A percentile compares a stretch with the other conserved stretches of the same genome.
Evolutionary conservation across 2,888 invertebrate genomes (phyloP).

Genomic region (Agrochola litura): DNA sequence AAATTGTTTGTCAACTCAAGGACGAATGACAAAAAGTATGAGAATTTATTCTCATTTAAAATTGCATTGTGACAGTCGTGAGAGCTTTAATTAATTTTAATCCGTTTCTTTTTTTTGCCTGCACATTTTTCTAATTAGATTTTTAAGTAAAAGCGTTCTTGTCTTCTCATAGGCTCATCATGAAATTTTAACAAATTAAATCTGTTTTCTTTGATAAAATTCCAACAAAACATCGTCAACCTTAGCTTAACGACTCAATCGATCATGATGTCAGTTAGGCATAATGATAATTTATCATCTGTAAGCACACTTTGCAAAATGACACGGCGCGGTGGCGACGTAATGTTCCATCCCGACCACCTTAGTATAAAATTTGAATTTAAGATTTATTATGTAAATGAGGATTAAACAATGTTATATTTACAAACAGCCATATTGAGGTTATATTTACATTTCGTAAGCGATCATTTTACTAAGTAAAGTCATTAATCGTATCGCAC

Average conservation of each 20-base stretch:
- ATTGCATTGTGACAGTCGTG: constrained; percentile 62
- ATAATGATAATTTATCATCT: constrained; percentile 81
- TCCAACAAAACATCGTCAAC: constrained; percentile 64
- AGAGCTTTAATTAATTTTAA: constrained; percentile 70
- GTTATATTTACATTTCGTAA: constrained; percentile 41
- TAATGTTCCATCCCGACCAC: constrained; percentile 67
- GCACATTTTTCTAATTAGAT: constrained; percentile 12
- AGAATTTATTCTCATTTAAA: constrained; percentile 56
- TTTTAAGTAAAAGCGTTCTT: background rate
- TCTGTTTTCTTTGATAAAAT: constrained; percentile 47
- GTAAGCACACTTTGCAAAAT: constrained; percentile 75
- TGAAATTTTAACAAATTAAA: constrained; percentile 33
- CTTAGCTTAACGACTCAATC: constrained; percentile 75
- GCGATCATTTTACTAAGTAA: constrained; percentile 40
- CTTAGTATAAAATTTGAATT: constrained; percentile 70
- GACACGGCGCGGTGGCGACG: constrained; percentile 60
- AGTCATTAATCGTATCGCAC: constrained; percentile 34
- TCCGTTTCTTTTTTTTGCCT: constrained; percentile 60
- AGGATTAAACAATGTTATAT: constrained; percentile 53
- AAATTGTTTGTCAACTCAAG: constrained; percentile 56
- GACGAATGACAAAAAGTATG: constrained; percentile 56
- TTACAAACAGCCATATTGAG: constrained; percentile 64
- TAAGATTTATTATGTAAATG: constrained; percentile 63
- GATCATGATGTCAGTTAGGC: constrained; percentile 76
- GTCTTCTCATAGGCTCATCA: background rate